Conservation (phyloP, 2,113 vertebrate genomes). For the Dryoscopus gambensis region DNA sequence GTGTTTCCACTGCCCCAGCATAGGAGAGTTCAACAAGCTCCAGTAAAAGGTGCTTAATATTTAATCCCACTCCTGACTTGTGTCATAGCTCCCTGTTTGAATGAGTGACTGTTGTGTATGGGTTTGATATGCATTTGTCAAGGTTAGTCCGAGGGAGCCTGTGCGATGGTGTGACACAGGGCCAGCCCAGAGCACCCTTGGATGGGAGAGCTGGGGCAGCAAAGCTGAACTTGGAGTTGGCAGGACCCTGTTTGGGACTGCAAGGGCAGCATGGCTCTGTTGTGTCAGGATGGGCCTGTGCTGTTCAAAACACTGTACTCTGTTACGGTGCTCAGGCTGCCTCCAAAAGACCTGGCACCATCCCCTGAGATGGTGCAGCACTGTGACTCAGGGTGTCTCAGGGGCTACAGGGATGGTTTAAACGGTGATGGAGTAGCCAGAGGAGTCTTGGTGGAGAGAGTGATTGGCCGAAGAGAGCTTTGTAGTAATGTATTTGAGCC, state of each 20-base stretch:
- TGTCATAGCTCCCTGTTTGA: background rate
- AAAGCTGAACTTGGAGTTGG: background rate
- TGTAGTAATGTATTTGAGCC: too few species aligned
- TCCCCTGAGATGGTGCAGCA: background rate
- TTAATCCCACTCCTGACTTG: background rate
- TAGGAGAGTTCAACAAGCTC: background rate
- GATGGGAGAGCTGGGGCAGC: background rate
- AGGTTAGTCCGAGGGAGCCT: background rate
- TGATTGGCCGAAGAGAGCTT: background rate
- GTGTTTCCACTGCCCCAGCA: background rate
- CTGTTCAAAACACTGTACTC: background rate
- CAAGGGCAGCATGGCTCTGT: background rate
- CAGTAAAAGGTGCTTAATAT: background rate
- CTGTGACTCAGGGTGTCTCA: background rate
- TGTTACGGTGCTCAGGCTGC: background rate
- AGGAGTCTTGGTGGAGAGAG: background rate
- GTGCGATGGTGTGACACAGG: rapidly evolving
- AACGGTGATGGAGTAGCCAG: background rate
- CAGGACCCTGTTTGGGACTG: background rate
- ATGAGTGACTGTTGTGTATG: background rate
- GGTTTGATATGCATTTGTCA: background rate
- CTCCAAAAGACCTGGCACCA: background rate
- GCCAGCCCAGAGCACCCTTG: background rate
- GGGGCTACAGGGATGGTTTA: background rate
- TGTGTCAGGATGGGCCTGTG: background rate